Evolutionary conservation across 2,797 vertebrate species (phyloP).

Genomic region (Podargus strigoides): DNA sequence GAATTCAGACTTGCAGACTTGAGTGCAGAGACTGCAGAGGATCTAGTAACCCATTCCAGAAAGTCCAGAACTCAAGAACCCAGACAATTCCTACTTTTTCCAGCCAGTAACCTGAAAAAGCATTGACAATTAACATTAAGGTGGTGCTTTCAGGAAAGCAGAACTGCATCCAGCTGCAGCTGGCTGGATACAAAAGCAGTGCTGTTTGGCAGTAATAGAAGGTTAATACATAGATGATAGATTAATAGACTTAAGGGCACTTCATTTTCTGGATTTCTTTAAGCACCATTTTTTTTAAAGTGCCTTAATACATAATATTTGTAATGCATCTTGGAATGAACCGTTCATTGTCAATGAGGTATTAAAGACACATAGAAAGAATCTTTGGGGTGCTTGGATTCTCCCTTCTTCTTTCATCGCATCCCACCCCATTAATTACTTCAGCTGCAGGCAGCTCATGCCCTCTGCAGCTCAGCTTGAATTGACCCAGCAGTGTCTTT

Average conservation of each 20-base stretch:
- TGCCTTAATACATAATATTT: background rate
- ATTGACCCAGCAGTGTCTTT: background rate
- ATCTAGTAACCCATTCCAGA: background rate
- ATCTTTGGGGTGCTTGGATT: background rate
- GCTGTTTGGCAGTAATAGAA: background rate
- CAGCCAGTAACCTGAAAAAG: background rate
- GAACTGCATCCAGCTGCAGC: background rate
- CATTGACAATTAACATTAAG: background rate
- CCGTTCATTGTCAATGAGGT: background rate
- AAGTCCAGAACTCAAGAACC: background rate
- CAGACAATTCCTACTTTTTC: background rate
- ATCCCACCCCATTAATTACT: background rate
- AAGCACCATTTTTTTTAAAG: background rate
- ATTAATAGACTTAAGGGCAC: background rate
- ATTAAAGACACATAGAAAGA: background rate
- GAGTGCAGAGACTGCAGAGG: background rate
- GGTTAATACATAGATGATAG: background rate
- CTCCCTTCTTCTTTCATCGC: background rate
- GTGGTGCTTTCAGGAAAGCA: background rate
- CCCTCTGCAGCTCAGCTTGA: background rate
- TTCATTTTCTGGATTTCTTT: background rate
- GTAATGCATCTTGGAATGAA: background rate
- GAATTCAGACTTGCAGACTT: background rate
- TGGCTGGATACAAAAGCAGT: background rate
- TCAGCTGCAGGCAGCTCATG: background rate